Evolutionary conservation across 2,888 invertebrate species (phyloP).

Genomic region (Cylindroiulus punctatus): DNA sequence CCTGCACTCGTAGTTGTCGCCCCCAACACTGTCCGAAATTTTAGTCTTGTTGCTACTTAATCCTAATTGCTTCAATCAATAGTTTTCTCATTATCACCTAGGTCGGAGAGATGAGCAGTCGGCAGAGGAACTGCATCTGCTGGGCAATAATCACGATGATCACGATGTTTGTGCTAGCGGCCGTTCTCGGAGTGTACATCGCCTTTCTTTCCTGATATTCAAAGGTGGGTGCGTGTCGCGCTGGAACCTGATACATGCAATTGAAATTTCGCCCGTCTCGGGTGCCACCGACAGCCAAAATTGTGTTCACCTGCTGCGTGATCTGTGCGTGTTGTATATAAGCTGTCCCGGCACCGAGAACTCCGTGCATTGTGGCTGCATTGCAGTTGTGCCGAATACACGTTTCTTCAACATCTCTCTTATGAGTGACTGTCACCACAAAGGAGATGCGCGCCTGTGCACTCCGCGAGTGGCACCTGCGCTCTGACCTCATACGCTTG

Average conservation of each 20-base stretch:
- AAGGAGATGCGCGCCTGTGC: not conserved
- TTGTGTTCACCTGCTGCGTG: not conserved
- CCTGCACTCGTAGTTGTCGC: no score
- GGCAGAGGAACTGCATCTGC: slow-evolving; percentile 62
- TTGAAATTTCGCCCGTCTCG: not conserved
- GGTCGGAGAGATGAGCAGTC: slow-evolving; percentile 62
- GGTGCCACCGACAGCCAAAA: not conserved
- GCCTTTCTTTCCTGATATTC: slow-evolving; percentile 62
- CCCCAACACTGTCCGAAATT: no score
- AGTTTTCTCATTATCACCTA: slow-evolving; percentile 51
- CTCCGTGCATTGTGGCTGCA: not conserved
- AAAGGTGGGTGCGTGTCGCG: slow-evolving; percentile 60
- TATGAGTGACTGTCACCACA: not conserved
- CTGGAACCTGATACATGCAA: not conserved
- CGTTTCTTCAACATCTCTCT: not conserved
- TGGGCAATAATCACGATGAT: slow-evolving; percentile 62
- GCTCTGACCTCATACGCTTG: not conserved
- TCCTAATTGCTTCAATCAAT: no score
- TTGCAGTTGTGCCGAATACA: not conserved
- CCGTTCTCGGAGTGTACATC: slow-evolving; percentile 62
- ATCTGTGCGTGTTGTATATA: not conserved
- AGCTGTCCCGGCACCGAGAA: not conserved
- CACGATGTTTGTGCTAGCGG: slow-evolving; percentile 62
- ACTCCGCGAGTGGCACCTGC: not conserved
- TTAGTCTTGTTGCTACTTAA: no score